Evolutionary conservation across 2,113 vertebrate genomes (phyloP).

Genomic region (Nasalis larvatus): DNA sequence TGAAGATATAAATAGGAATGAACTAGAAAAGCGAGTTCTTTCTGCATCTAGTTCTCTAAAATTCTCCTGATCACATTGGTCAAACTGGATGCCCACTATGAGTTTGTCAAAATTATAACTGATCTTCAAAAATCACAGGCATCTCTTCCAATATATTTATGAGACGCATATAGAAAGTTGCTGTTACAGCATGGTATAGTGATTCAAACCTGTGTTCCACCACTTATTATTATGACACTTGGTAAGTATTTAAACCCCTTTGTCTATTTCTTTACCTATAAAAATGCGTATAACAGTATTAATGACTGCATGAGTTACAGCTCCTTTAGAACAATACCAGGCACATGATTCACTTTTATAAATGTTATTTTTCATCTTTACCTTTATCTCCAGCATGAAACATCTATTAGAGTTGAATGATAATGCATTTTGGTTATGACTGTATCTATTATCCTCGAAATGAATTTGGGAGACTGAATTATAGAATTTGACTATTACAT

Average conservation of each 20-base stretch:
- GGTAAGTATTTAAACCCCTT: background rate
- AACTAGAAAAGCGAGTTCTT: background rate
- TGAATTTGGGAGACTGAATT: background rate
- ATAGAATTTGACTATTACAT: conserved; percentile 14
- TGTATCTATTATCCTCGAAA: background rate
- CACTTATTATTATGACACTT: background rate
- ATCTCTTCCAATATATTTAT: background rate
- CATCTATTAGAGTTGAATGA: background rate
- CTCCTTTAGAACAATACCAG: background rate
- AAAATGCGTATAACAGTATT: background rate
- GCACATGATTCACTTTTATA: background rate
- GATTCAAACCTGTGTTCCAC: background rate
- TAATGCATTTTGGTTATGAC: background rate
- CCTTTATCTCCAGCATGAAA: background rate
- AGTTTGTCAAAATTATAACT: background rate
- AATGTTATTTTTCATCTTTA: background rate
- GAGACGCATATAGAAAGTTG: background rate
- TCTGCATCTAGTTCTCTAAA: background rate
- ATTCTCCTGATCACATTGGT: background rate
- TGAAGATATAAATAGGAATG: background rate
- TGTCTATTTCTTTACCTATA: background rate
- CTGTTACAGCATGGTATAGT: background rate
- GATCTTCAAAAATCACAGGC: background rate
- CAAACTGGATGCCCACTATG: background rate
- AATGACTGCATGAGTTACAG: background rate